Base-by-base conservation (phyloP, 2,888 invertebrate species). In the Congeria kusceri region DNA sequence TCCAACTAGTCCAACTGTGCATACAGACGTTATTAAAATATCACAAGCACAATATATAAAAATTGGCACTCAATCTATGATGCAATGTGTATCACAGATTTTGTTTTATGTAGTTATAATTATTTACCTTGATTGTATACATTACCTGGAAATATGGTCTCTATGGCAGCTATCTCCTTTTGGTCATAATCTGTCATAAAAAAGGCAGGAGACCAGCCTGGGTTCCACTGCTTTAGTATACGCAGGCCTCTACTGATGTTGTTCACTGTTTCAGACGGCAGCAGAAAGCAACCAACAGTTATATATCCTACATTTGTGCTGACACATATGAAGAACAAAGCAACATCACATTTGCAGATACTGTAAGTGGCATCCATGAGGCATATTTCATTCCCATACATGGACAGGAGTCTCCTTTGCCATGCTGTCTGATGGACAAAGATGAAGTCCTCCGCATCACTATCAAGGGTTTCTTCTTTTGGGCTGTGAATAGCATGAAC, bases 291-390 rank as follows among this genome's bases (percentile, higher is more conserved):
- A 25, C 58, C 58, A 20, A 58, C 58, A 25, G 58, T 58, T 5
- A 58, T 58, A 25, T 58, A 66, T 49, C 47, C 46, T 29, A 47
- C 28, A 47, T 28, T 0, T 46, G 44, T n/a, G 49, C 46, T 25
- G 47, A 67, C 57, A 57, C 67, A 67, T 20, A 67, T 15, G 27
- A 67, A 67, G 44, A 20, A 67, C 15, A 67, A n/a, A 57, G 67
- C 39, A 18, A 67, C 39, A 11, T 67, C 67, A 57, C 57, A 57
- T 58, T 67, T 67, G 11, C 57, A 67, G 1, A 57, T 29, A 25
- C n/a, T 32, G 39, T 67, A 67, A 32, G 67, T 67, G 39, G 67
- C 67, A 67, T 67, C 67, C 67, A 67, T n/a, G 3, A 67, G 23
- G 58, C 67, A 67, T 5, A 67, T 57, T 57, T 67, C 67, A 56